Percentiles rank a stretch among this genome's conserved stretches.
These are phyloP conservation scores for Epistrophe eligans DNA, from an alignment of 2,888 invertebrate species.

Conservation along the genomic window DNA sequence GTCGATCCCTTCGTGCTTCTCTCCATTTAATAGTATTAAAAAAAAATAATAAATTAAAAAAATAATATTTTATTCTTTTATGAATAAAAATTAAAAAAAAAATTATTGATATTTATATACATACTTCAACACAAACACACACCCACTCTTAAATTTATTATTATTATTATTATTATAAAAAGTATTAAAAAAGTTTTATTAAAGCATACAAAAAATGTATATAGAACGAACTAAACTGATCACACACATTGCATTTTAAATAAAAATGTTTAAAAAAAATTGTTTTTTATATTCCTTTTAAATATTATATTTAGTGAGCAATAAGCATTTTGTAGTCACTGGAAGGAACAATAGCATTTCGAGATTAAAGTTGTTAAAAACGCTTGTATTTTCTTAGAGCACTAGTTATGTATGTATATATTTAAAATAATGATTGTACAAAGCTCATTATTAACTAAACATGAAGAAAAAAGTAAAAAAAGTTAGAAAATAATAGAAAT, in stretches of 20 bases:
- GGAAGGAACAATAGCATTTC: too few species aligned
- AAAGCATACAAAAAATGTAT: constrained; percentile 67
- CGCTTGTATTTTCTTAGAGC: too few species aligned
- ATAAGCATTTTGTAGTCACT: too few species aligned
- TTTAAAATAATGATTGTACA: too few species aligned
- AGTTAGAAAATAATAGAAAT: too few species aligned
- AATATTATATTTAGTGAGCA: too few species aligned
- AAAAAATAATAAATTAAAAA: constrained; percentile 32
- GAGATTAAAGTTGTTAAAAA: too few species aligned
- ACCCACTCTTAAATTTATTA: constrained; percentile 63
- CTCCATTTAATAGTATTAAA: constrained; percentile 48
- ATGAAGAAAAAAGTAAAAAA: too few species aligned
- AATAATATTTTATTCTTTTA: constrained; percentile 62
- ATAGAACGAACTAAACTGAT: constrained; percentile 69
- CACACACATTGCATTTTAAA: constrained; percentile 74
- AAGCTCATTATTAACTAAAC: too few species aligned
- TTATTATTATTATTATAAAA: constrained; percentile 48
- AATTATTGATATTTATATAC: constrained; percentile 67
- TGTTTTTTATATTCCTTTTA: too few species aligned
- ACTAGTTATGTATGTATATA: too few species aligned
- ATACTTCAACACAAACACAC: constrained; percentile 57
- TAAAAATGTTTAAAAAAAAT: constrained; percentile 72
- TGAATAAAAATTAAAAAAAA: constrained; percentile 56
- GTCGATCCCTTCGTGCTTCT: constrained; percentile 34
- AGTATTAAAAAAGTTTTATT: constrained; percentile 61